Conservation (phyloP, 2,113 vertebrate genomes). For the Tachysurus vachellii region DNA sequence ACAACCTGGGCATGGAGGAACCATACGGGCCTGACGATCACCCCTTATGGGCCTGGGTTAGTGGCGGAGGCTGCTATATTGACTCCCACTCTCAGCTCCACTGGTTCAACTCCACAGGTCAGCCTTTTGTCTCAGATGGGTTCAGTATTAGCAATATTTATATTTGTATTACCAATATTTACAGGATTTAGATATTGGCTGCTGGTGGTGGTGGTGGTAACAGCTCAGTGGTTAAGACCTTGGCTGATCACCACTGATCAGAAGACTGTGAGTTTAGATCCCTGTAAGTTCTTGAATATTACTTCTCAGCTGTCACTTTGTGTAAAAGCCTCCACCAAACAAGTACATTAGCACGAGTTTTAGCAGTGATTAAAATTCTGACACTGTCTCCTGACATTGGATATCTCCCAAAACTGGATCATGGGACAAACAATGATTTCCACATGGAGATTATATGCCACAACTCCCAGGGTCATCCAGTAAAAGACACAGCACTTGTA, state of each 20-base stretch:
- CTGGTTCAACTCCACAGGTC: constrained; percentile 87
- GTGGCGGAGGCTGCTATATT: constrained; percentile 84
- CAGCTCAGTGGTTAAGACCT: neutral
- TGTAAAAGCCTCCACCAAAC: neutral
- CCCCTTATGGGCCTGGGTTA: constrained; percentile 92
- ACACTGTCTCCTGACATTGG: neutral
- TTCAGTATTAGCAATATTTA: neutral
- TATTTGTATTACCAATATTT: neutral
- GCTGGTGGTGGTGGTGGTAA: neutral
- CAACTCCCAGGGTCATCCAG: neutral
- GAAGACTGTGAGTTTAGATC: neutral
- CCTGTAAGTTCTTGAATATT: neutral
- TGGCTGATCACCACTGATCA: neutral
- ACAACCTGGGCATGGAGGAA: constrained; percentile 80
- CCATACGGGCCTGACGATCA: constrained; percentile 76
- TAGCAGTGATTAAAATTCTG: neutral
- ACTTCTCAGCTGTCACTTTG: neutral
- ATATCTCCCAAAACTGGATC: neutral
- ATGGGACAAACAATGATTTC: neutral
- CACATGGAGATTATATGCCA: neutral
- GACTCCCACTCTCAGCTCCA: constrained; percentile 78
- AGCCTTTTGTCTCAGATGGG: constrained; percentile 29
- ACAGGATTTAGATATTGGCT: neutral
- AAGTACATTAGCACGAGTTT: neutral
- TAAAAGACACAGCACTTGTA: too few relatives aligned